These are phyloP conservation scores for Gila orcuttii DNA, from an alignment of 2,113 vertebrate species.

Conservation along the genomic window DNA sequence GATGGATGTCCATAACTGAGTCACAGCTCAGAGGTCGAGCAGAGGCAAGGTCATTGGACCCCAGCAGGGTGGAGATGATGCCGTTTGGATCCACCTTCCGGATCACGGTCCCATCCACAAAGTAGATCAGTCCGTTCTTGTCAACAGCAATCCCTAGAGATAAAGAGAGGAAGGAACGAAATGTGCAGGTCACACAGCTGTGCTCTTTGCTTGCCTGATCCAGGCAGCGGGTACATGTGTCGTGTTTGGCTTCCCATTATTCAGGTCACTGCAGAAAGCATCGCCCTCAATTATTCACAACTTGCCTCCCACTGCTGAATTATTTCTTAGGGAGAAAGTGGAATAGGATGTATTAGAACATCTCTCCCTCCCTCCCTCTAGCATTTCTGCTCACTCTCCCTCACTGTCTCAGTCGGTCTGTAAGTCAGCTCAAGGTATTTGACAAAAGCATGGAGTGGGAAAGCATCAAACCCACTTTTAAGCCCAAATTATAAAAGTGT, in stretches of 20 bases:
- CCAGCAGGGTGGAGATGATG: constrained; percentile 94
- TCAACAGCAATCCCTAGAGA: constrained; percentile 90
- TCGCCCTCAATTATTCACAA: constrained; percentile 75
- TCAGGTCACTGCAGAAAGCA: constrained; percentile 83
- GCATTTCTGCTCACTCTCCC: background rate
- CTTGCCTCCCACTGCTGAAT: constrained; percentile 77
- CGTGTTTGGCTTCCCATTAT: constrained; percentile 78
- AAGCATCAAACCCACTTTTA: constrained; percentile 70
- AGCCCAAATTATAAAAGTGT: constrained; percentile 68
- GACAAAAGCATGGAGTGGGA: constrained; percentile 28
- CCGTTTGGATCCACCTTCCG: constrained; percentile 96
- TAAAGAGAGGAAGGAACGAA: constrained; percentile 53
- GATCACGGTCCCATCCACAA: constrained; percentile 97
- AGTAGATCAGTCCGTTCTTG: constrained; percentile 95
- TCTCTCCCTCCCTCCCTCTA: constrained; percentile 23
- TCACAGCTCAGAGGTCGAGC: constrained; percentile 94
- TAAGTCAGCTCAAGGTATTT: constrained; percentile 2
- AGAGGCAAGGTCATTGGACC: constrained; percentile 95
- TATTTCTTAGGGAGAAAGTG: constrained; percentile 76
- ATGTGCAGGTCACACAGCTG: constrained; percentile 57
- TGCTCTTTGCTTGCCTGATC: constrained; percentile 64
- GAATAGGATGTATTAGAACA: constrained; percentile 71
- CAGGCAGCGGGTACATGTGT: constrained; percentile 76
- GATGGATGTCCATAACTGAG: constrained; percentile 95
- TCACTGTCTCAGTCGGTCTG: constrained; percentile 43